A percentile compares a stretch with the other conserved stretches of the same genome.
Evolutionary conservation across 2,888 invertebrate species (phyloP).

Genomic region (Eumacrocentrus americanus): DNA sequence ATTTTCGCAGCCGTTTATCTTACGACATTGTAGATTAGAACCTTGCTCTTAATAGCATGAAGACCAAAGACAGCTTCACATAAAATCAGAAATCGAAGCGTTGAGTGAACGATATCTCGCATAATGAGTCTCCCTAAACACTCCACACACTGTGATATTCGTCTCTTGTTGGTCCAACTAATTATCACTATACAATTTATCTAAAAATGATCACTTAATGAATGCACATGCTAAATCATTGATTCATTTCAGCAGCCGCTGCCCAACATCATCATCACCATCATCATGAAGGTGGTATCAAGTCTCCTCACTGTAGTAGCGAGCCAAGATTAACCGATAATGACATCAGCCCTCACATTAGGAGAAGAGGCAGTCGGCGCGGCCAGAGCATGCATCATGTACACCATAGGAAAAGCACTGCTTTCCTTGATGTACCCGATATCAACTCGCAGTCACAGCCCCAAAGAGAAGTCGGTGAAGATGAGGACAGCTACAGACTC

Average conservation of each 20-base stretch:
- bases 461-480: constrained; percentile 80
- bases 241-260: constrained; percentile 34
- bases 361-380: constrained; percentile 69
- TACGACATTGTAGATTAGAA: too few species aligned
- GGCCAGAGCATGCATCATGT: constrained; percentile 62
- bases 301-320: constrained; percentile 68
- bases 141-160: too few species aligned
- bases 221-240: too few species aligned
- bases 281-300: constrained; percentile 62
- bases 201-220: too few species aligned
- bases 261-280: constrained; percentile 42
- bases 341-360: constrained; percentile 72
- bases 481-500: constrained; percentile 87
- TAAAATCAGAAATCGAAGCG: too few species aligned
- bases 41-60: too few species aligned
- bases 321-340: constrained; percentile 72
- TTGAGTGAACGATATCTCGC: too few species aligned
- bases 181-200: too few species aligned
- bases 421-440: constrained; percentile 75
- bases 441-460: constrained; percentile 66
- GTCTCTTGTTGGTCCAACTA: too few species aligned
- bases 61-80: too few species aligned
- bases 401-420: constrained; percentile 72
- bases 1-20: too few species aligned
- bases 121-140: too few species aligned